Evolutionary conservation across 2,888 invertebrate genomes (phyloP).

Genomic region (Nomada flava): DNA sequence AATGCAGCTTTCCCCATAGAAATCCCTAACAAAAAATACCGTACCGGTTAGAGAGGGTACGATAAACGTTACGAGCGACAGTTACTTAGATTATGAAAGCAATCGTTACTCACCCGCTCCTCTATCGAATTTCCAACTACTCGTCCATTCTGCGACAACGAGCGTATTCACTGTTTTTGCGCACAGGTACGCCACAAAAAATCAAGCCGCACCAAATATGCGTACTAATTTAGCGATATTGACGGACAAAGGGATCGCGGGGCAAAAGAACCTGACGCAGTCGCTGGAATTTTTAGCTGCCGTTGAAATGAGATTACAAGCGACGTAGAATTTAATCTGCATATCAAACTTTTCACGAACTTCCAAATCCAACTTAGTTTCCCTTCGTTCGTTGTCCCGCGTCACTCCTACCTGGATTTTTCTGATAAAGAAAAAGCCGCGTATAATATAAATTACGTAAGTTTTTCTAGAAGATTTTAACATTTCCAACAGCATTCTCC

Average conservation of each 20-base stretch:
- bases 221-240: slow-evolving; percentile 23
- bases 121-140: slow-evolving; percentile 48
- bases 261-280: slow-evolving; percentile 4
- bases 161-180: slow-evolving; percentile 36
- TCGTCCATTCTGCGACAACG: slow-evolving; percentile 20
- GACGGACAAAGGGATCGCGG: not conserved
- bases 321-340: slow-evolving; percentile 52
- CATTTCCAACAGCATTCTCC: not conserved
- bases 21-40: slow-evolving; percentile 2
- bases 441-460: not conserved
- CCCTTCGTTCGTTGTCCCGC: slow-evolving; percentile 5
- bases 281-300: slow-evolving; percentile 24
- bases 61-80: slow-evolving; percentile 56
- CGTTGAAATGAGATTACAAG: slow-evolving; percentile 33
- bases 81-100: slow-evolving; percentile 57
- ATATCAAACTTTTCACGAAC: slow-evolving; percentile 45
- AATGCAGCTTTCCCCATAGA: slow-evolving; percentile 41
- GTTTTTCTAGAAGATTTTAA: slow-evolving; percentile 20
- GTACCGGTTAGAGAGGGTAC: slow-evolving; percentile 5
- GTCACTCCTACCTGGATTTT: not conserved
- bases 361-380: slow-evolving; percentile 23
- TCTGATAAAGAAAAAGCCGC: slow-evolving; percentile 10
- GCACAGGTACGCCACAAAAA: not conserved
- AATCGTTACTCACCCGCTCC: slow-evolving; percentile 52
- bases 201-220: not conserved